A percentile compares a stretch with the other conserved stretches of the same genome.
phyloP scores from a whole-genome alignment of 2,797 vertebrate genomes.

The Heliangelus exortis region DNA sequence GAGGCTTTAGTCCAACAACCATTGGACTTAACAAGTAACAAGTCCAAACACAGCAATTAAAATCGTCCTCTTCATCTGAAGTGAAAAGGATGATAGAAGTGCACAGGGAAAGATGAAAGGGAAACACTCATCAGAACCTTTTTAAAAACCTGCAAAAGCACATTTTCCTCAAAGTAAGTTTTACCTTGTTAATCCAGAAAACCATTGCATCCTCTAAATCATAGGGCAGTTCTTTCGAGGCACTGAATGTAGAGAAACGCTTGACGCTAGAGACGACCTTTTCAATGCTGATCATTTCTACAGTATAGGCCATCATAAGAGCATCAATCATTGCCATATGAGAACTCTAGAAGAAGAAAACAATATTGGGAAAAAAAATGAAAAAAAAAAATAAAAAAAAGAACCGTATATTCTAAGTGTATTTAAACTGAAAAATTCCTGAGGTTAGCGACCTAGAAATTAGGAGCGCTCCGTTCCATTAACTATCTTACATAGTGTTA shows the following conservation, averaged over 20 bases:
- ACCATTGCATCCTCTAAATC: slow-evolving; percentile 98
- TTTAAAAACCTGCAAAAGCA: not conserved
- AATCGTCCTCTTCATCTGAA: not conserved
- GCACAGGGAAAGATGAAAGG: not conserved
- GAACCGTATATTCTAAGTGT: not conserved
- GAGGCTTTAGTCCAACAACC: not conserved
- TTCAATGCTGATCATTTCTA: slow-evolving; percentile 99
- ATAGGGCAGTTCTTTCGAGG: slow-evolving; percentile 96
- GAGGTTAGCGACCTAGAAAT: slow-evolving; percentile 27
- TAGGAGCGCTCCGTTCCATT: not conserved
- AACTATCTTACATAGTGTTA: not conserved
- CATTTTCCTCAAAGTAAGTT: not conserved
- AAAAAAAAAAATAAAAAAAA: not conserved
- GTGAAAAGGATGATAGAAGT: not conserved
- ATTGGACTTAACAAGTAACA: not conserved
- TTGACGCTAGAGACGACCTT: slow-evolving; percentile 96
- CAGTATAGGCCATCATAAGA: slow-evolving; percentile 98
- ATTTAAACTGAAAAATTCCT: not conserved
- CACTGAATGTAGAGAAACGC: slow-evolving; percentile 97
- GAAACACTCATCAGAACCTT: not conserved
- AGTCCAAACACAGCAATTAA: not conserved
- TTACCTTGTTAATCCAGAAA: slow-evolving; percentile 99
- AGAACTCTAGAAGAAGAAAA: slow-evolving; percentile 83
- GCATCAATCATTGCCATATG: slow-evolving; percentile 99
- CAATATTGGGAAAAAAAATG: not conserved